Base-by-base conservation (phyloP, 2,888 invertebrate genomes). In the Sarcophaga caerulescens region DNA sequence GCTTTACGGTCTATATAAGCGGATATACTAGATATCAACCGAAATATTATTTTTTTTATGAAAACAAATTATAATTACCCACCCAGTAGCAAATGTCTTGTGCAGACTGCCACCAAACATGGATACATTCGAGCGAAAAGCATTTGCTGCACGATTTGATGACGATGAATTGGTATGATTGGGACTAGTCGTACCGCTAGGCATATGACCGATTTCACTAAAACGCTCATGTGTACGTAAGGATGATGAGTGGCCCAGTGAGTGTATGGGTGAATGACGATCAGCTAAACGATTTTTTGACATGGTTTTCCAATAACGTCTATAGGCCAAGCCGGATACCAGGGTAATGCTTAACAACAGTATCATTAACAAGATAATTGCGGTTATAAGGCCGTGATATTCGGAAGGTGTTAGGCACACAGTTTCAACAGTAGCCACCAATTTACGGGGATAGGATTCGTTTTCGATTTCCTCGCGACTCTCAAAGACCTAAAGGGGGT, bases 321-420 rank as follows among this genome's bases (percentile, higher is more conserved):
- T 95, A 92, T 97, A 97, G 85, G 96, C 96, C 88, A 97, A 94
- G 85, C 96, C 95, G 0, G 96, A 96, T 25, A 96, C 94, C 71
- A 96, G 94, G 23, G 97, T 94, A 89, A 97, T 95, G 62, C 96
- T 96, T 84, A 97, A 94, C 21, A 97, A 92, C 59, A 97, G 93
- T 11, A 96, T 95, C 89, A 97, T 95, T 52, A 98, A 94, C 14
- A 96, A 94, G 84, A 97, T 95, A 0, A 98, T 94, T 0, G 97
- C 96, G 3, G 96, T 96, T 76, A 98, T 94, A n/a, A 98, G 93
- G 0, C 97, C 96, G 90, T 98, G 96, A 93, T 98, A 98, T 92
- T 97, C 97, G 78, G 96, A 95, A 4, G 96, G 95, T 2, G 97
- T 96, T 85, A 98, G 95, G 92, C 98, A 98, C 25, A 97, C 95